These are phyloP conservation scores for Platorchestia sp. DNA, from an alignment of 1,140 invertebrate species.

Conservation along the genomic window DNA sequence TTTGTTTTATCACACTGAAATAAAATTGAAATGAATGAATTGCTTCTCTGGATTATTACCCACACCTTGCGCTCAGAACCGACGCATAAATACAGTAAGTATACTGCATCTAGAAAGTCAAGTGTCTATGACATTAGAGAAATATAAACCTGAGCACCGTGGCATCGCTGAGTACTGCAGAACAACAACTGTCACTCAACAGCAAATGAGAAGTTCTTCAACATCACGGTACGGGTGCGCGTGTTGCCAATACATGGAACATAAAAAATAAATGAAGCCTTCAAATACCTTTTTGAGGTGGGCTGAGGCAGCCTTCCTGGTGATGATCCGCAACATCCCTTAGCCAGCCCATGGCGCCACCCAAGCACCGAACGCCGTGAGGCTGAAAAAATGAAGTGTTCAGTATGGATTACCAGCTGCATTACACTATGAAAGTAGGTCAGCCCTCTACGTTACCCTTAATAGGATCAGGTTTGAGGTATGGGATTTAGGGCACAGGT, in stretches of 20 bases:
- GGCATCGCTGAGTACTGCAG: neutral
- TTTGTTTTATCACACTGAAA: no score
- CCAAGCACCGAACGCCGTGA: constrained; percentile 36
- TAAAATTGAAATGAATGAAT: no score
- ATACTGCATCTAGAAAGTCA: no score
- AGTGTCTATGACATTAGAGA: no score
- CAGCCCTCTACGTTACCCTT: no score
- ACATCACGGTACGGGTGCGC: neutral
- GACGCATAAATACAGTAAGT: no score
- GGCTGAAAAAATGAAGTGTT: neutral
- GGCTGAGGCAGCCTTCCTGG: neutral
- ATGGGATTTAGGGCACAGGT: no score
- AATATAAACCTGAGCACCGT: neutral
- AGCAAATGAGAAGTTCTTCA: neutral
- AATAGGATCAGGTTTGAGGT: no score
- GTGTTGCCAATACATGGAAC: neutral
- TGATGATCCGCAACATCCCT: constrained; percentile 11
- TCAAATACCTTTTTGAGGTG: constrained; percentile 12
- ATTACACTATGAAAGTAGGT: no score
- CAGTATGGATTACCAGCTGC: no score
- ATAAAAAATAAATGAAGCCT: neutral
- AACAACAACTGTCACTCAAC: neutral
- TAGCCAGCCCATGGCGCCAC: constrained; percentile 14
- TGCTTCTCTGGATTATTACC: no score
- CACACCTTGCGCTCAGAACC: no score